These are phyloP conservation scores for Augochlora pura DNA, from an alignment of 1,140 invertebrate genomes.

Conservation along the genomic window DNA sequence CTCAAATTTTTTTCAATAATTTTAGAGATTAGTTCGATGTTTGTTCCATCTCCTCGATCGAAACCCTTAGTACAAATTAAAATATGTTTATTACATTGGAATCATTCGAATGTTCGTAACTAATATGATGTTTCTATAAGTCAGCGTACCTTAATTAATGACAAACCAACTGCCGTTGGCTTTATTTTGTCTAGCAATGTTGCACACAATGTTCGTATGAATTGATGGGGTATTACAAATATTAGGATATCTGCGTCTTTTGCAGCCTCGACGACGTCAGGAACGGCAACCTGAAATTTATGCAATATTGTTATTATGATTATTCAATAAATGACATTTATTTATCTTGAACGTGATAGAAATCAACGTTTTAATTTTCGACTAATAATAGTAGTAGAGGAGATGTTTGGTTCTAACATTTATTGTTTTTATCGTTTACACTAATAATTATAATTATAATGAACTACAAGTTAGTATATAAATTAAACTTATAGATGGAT, in stretches of 20 bases:
- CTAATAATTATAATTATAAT: no score
- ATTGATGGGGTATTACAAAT: constrained; percentile 94
- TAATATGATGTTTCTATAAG: background rate
- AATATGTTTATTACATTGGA: background rate
- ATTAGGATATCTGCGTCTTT: constrained; percentile 90
- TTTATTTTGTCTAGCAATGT: constrained; percentile 87
- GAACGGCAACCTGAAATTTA: constrained; percentile 85
- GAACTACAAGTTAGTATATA: no score
- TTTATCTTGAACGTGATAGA: no score
- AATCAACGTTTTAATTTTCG: no score
- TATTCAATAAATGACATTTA: background rate
- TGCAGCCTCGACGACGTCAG: constrained; percentile 87
- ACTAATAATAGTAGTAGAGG: no score
- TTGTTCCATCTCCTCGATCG: constrained; percentile 82
- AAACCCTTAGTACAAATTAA: constrained; percentile 83
- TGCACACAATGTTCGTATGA: constrained; percentile 85
- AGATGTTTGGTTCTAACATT: no score
- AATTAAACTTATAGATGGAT: no score
- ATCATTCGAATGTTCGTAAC: constrained; percentile 8
- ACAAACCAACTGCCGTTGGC: constrained; percentile 85
- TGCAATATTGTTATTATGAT: background rate
- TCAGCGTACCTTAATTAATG: constrained; percentile 87
- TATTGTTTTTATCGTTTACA: no score
- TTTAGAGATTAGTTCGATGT: constrained; percentile 88
- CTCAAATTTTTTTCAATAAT: constrained; percentile 85